These are phyloP conservation scores for Galleria mellonella DNA, from an alignment of 1,140 invertebrate species.

Conservation along the genomic window DNA sequence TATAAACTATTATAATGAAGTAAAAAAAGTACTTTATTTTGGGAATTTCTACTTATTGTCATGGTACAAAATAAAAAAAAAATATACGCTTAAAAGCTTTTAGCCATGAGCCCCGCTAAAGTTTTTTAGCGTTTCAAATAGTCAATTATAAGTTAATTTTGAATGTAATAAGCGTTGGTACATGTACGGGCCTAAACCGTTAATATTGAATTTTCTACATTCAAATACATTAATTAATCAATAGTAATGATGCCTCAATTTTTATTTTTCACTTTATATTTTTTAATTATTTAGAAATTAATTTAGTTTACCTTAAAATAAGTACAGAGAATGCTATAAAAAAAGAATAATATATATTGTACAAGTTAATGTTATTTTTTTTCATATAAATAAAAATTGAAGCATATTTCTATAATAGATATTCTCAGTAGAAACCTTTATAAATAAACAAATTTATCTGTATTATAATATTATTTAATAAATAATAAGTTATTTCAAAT, in stretches of 20 bases:
- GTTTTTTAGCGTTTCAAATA: slow-evolving; percentile 58
- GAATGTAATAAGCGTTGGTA: slow-evolving; percentile 20
- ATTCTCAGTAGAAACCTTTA: no score
- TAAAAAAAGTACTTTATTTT: no score
- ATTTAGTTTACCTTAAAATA: no score
- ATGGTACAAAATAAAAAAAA: slow-evolving; percentile 13
- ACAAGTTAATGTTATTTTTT: no score
- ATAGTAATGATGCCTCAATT: not conserved
- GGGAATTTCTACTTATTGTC: slow-evolving; percentile 9
- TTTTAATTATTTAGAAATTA: no score
- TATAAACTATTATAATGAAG: no score
- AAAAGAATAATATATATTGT: no score
- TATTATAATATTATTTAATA: no score
- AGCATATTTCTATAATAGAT: no score
- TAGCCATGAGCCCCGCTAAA: slow-evolving; percentile 65
- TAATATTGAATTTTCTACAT: not conserved
- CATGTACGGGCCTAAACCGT: slow-evolving; percentile 22
- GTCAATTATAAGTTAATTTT: slow-evolving; percentile 50
- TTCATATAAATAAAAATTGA: no score
- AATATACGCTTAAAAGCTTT: slow-evolving; percentile 59
- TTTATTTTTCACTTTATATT: not conserved
- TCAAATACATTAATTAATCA: not conserved
- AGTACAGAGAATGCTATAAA: no score
- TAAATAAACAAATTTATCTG: no score
- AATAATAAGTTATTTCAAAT: not conserved